phyloP scores from a whole-genome alignment of 2,113 vertebrate genomes.

The Urocolius indicus region DNA sequence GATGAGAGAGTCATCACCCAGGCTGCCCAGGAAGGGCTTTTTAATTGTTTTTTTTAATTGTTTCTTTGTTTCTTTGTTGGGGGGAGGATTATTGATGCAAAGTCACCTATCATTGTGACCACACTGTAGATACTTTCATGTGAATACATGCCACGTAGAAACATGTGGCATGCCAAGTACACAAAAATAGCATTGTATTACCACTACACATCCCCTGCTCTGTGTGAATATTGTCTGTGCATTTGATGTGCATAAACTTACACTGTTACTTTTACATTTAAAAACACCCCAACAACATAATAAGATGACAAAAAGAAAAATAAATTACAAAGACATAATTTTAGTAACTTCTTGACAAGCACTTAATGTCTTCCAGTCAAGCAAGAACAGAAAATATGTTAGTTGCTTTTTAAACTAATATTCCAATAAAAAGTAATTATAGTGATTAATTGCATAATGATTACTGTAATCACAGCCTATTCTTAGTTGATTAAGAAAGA shows the following conservation, averaged over 20 bases:
- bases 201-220: background rate
- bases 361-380: slow-evolving; percentile 68
- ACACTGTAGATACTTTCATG: background rate
- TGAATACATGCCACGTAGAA: background rate
- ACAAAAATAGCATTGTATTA: background rate
- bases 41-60: background rate
- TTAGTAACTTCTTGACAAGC: slow-evolving; percentile 67
- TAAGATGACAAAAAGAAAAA: slow-evolving; percentile 33
- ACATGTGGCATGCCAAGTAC: background rate
- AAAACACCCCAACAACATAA: background rate
- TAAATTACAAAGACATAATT: slow-evolving; percentile 54
- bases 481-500: slow-evolving; percentile 78
- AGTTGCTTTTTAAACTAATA: slow-evolving; percentile 71
- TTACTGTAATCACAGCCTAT: slow-evolving; percentile 76
- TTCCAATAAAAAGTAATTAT: slow-evolving; percentile 77
- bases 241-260: background rate
- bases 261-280: background rate
- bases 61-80: background rate
- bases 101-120: accelerated
- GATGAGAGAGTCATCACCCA: too few species aligned
- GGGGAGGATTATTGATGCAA: background rate
- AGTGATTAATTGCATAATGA: slow-evolving; percentile 79
- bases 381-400: slow-evolving; percentile 67
- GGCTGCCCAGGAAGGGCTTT: background rate
- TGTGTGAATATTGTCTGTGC: background rate